Conservation (phyloP, 2,113 vertebrate genomes). For the Phyllostomus discolor region DNA sequence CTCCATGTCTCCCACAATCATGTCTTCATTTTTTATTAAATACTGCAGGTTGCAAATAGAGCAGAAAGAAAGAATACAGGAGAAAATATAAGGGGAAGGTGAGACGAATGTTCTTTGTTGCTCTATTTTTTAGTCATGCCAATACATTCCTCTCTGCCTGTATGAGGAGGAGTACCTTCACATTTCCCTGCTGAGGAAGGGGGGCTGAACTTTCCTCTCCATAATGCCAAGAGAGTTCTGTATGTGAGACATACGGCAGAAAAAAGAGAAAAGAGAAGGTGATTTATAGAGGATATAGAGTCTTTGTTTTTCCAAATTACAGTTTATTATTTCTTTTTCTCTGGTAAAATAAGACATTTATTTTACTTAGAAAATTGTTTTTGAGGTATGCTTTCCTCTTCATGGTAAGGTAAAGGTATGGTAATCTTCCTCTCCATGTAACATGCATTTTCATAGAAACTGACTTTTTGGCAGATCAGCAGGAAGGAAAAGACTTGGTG, state of each 20-base stretch:
- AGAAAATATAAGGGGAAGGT: neutral
- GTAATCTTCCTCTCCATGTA: neutral
- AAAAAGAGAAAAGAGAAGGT: neutral
- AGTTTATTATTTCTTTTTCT: neutral
- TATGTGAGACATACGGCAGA: neutral
- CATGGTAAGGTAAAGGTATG: too few species aligned
- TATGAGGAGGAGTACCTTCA: too few species aligned
- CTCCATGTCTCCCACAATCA: neutral
- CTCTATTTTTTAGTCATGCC: neutral
- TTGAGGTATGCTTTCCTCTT: neutral
- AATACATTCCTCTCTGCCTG: neutral
- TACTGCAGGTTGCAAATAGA: neutral
- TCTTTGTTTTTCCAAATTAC: neutral
- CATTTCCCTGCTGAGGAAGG: neutral
- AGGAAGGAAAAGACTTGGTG: neutral
- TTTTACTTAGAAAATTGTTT: neutral
- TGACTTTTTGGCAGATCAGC: neutral
- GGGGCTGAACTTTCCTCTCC: neutral
- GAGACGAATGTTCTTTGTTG: neutral
- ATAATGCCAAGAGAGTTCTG: neutral
- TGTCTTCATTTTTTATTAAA: neutral
- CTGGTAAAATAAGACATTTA: neutral
- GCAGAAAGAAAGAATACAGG: neutral
- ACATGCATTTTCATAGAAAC: neutral
- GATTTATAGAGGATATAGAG: neutral